phyloP scores from a whole-genome alignment of 2,888 invertebrate species.

The Idaea aversata region DNA sequence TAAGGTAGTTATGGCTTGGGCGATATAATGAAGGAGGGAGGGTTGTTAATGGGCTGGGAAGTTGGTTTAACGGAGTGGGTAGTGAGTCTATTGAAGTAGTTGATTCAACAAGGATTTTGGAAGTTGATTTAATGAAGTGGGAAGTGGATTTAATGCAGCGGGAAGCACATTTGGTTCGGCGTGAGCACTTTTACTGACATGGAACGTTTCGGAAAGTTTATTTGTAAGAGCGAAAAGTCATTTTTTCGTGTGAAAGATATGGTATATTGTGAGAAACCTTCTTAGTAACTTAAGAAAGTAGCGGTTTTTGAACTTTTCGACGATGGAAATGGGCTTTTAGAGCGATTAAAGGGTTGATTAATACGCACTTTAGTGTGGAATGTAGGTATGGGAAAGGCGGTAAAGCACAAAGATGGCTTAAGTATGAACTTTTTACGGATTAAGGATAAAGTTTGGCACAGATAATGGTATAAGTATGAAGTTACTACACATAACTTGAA shows the following conservation, averaged over 20 bases:
- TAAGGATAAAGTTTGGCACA: neutral
- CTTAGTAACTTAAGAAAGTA: neutral
- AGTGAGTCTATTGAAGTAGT: neutral
- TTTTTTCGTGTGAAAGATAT: neutral
- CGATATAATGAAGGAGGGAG: slow-evolving; percentile 30
- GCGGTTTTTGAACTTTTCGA: neutral
- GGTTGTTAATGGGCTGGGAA: neutral
- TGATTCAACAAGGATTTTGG: slow-evolving; percentile 82
- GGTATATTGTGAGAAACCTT: neutral
- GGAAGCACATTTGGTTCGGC: too few relatives aligned
- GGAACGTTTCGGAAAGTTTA: neutral
- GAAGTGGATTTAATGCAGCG: neutral
- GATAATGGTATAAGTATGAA: neutral
- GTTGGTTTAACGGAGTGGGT: slow-evolving; percentile 20
- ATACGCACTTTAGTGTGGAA: slow-evolving; percentile 10
- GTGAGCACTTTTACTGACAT: neutral
- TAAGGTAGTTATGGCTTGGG: slow-evolving; percentile 90
- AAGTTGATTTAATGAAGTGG: slow-evolving; percentile 21
- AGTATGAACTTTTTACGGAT: neutral
- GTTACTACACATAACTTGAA: neutral
- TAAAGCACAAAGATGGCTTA: neutral
- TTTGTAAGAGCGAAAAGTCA: neutral
- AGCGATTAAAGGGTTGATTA: slow-evolving; percentile 9
- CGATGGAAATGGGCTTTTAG: neutral
- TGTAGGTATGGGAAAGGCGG: slow-evolving; percentile 1